Percentiles rank a stretch among this genome's conserved stretches.
Evolutionary conservation across 2,888 invertebrate genomes (phyloP).

Genomic region (Pseudoips prasinana): DNA sequence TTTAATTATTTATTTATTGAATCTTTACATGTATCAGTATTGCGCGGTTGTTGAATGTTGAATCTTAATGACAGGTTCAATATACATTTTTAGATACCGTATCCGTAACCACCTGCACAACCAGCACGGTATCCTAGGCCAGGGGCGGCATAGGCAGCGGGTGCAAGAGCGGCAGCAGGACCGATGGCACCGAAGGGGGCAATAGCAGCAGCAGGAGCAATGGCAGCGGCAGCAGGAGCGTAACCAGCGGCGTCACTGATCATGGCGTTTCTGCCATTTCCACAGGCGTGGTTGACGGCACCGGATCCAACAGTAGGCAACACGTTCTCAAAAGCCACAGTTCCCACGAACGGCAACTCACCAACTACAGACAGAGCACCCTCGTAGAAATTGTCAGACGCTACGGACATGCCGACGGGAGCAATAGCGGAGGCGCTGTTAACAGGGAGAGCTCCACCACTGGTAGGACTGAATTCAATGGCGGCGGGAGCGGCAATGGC

Average conservation of each 20-base stretch:
- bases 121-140: not conserved
- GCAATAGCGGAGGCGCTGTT: constrained; percentile 11
- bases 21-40: too few relatives aligned
- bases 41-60: too few relatives aligned
- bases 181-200: too few relatives aligned
- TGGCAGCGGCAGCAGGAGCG: not conserved
- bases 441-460: constrained; percentile 16
- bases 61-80: too few relatives aligned
- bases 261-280: constrained; percentile 21
- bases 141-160: not conserved
- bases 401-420: constrained; percentile 21
- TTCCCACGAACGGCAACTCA: constrained; percentile 20
- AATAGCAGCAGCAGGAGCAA: constrained; percentile 1
- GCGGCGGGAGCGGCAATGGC: not conserved
- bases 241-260: constrained; percentile 8
- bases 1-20: too few relatives aligned
- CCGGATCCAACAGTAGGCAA: constrained; percentile 18
- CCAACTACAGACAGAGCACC: constrained; percentile 17
- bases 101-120: not conserved
- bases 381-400: constrained; percentile 26
- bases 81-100: not conserved
- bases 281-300: constrained; percentile 11
- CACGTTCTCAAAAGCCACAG: constrained; percentile 14
- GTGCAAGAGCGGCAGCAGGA: too few relatives aligned
- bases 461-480: constrained; percentile 17